A percentile compares a stretch with the other conserved stretches of the same genome.
Evolutionary conservation across 2,888 invertebrate species (phyloP).

Genomic region (Acrobeloides nanus): DNA sequence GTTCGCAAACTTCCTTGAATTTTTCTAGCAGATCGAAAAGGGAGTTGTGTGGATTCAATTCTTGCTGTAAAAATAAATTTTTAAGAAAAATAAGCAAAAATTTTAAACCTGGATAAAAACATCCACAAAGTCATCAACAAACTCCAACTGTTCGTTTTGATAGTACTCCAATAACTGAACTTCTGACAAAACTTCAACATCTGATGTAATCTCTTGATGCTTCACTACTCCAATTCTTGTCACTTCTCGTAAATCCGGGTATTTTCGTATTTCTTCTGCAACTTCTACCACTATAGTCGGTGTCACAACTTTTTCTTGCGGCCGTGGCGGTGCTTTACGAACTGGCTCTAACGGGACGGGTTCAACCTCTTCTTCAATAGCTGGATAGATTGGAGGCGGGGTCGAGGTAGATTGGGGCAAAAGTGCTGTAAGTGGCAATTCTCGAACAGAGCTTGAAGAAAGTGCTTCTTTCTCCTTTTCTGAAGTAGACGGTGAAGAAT

Average conservation of each 20-base stretch:
- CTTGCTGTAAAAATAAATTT: slow-evolving; percentile 22
- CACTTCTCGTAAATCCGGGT: background rate
- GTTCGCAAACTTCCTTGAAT: slow-evolving; percentile 27
- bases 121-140: slow-evolving; percentile 45
- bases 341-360: background rate
- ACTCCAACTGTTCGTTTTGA: slow-evolving; percentile 43
- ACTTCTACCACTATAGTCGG: background rate
- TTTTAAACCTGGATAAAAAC: slow-evolving; percentile 32
- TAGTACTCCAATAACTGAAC: slow-evolving; percentile 42
- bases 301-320: slow-evolving; percentile 1
- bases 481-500: too few relatives aligned
- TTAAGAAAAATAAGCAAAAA: slow-evolving; percentile 2
- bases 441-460: slow-evolving; percentile 3
- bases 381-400: slow-evolving; percentile 27
- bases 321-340: background rate
- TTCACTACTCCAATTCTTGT: background rate
- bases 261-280: background rate
- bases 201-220: slow-evolving; percentile 21
- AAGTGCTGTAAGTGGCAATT: slow-evolving; percentile 6
- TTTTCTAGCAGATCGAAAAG: slow-evolving; percentile 32
- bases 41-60: slow-evolving; percentile 32
- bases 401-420: slow-evolving; percentile 3
- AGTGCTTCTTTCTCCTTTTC: too few relatives aligned
- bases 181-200: slow-evolving; percentile 39
- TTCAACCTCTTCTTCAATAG: slow-evolving; percentile 35